Evolutionary conservation across 2,888 invertebrate species (phyloP), one percentile per base, ranked within the genome.

Genomic region (Ichneumoninae sp.): DNA sequence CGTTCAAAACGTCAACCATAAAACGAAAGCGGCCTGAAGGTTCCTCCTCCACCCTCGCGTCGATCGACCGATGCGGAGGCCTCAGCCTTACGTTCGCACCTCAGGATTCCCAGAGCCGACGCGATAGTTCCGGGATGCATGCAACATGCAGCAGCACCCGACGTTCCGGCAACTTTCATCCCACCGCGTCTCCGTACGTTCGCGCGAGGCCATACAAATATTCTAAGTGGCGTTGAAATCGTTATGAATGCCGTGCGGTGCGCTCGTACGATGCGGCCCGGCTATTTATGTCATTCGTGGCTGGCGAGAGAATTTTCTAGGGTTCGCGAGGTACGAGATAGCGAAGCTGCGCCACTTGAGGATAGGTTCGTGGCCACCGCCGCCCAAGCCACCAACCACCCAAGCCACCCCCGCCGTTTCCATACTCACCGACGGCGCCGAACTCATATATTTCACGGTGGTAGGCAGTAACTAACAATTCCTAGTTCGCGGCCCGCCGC

Each of bases 391-490:
- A 66, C 52, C 44, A 30, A 30, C 47, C 60, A 66, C 65, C 65
- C 63, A 47, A 60, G 26, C 57, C 57, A 71, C 71, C 65, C 22
- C 54, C 70, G 54, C 76, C 71, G 44, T 78, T 71, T 60, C 78
- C 75, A 68, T 81, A 83, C 81, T 78, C 79, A 82, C 81, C 70
- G 76, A 82, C 73, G 50, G 50, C 85, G 86, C 87, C 87, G 78
- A 89, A 89, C 89, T 91, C 92, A 87, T 91, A 92, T 91, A 92
- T 92, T 91, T 91, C 87, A 89, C 88, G 87, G 86, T 87, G 87
- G 84, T 88, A 89, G 86, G 90, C 91, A 90, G 91, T 92, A 92
- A 92, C 92, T 92, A 92, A 92, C 92, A 92, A 92, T 92, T 92
- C 91, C 89, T 92, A 92, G 92, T 91, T 92, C 91, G 92, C 90